Base-by-base conservation (phyloP, 2,797 vertebrate genomes). In the Scolopax rusticola region DNA sequence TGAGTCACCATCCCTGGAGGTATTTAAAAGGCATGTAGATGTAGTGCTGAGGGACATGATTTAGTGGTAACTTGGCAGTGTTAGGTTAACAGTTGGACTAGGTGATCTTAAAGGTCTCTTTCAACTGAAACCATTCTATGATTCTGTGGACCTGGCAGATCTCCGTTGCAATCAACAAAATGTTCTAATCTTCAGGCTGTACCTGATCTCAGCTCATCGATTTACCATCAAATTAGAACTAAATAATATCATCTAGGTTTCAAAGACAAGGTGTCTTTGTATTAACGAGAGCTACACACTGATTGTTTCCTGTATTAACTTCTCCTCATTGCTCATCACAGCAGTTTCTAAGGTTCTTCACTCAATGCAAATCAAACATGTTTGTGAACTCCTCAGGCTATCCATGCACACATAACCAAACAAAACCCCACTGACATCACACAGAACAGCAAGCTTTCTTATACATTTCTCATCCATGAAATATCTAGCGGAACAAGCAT, bases 361-460 rank as follows among this genome's bases (percentile, higher is more conserved):
- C 56, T 74, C 64, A 63, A n/a, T 36, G 50, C 63, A 93, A 81
- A 77, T 89, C 56, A 87, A 89, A 89, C 24, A 79, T 40, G 21
- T 89, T 87, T 77, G 48, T 67, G 36, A 95, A n/a, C 9, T 86
- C 85, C 80, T 95, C 71, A 77, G 80, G 91, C 89, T 89, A 84
- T 68, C 75, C 21, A 0, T n/a, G 76, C 47, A 67, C 63, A 69
- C 3, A 13, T 73, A 95, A 74, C 74, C 54, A 86, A 92, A 90
- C 16, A 95, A 88, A 92, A 38, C 28, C 59, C 48, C 0, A 0
- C 70, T 86, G 51, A 43, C 91, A 53, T 70, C 56, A 11, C 48
- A 89, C 24, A 64, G 67, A 88, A 80, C 67, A 84, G 59, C 45
- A 73, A 90, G 32, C 16, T 61, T 67, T 59, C 69, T 63, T 70